A percentile compares a stretch with the other conserved stretches of the same genome.
Conservation (phyloP, 2,797 vertebrate species). For the Catharus ustulatus region DNA sequence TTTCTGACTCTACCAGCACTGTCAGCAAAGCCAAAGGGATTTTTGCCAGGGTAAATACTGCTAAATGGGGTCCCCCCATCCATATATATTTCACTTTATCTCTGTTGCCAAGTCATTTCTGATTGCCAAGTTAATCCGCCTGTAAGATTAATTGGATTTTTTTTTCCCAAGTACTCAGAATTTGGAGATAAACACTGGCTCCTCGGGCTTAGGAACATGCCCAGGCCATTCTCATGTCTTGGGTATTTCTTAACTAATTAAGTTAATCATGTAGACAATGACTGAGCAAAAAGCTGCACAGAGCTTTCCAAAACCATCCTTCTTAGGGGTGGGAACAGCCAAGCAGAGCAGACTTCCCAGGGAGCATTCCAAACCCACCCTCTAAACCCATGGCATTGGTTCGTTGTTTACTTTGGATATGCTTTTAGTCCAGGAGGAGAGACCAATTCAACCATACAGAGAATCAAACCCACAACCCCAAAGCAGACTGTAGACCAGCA, state of each 20-base stretch:
- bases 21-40: slow-evolving; percentile 37
- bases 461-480: neutral
- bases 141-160: neutral
- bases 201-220: neutral
- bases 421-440: neutral
- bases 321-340: neutral
- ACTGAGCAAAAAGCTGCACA: neutral
- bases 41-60: slow-evolving; percentile 56
- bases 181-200: neutral
- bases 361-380: neutral
- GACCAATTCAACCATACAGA: neutral
- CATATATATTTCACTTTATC: neutral
- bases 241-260: neutral
- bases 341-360: neutral
- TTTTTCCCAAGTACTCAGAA: neutral
- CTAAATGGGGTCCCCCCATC: neutral
- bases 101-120: neutral
- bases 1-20: neutral
- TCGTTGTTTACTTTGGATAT: neutral
- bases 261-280: neutral
- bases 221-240: neutral
- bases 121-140: neutral
- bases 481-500: neutral
- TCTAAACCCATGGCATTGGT: neutral
- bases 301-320: neutral